Evolutionary conservation across 1,140 invertebrate genomes (phyloP).

Genomic region (Listronotus bonariensis): DNA sequence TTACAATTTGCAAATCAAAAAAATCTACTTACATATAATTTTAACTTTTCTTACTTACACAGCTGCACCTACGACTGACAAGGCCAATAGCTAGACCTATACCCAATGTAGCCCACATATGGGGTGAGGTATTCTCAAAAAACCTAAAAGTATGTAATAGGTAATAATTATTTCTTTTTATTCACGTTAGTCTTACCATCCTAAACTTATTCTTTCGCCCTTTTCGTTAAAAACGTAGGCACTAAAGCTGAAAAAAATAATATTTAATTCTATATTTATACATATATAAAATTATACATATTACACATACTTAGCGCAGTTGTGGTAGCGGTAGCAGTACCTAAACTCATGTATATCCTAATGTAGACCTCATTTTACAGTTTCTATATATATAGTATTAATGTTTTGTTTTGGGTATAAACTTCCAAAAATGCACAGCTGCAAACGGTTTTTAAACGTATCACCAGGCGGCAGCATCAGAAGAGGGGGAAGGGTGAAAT

Average conservation of each 20-base stretch:
- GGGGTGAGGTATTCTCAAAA: conserved; percentile 80
- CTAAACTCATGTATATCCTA: too few species aligned
- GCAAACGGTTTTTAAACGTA: neutral
- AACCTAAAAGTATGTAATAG: conserved; percentile 58
- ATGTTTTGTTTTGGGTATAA: too few species aligned
- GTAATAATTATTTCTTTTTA: too few species aligned
- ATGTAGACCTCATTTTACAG: too few species aligned
- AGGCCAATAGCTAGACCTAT: conserved; percentile 88
- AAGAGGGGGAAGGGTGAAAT: neutral
- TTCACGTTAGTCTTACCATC: conserved; percentile 20
- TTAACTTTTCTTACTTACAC: neutral
- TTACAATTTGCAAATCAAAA: conserved; percentile 62
- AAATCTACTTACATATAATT: conserved; percentile 58
- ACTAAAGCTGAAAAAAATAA: conserved; percentile 13
- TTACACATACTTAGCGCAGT: too few species aligned
- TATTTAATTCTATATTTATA: too few species aligned
- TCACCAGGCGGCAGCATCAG: too few species aligned
- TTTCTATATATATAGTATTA: too few species aligned
- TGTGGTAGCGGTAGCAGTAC: too few species aligned
- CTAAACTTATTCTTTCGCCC: conserved; percentile 37
- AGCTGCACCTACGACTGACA: conserved; percentile 81
- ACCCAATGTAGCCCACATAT: conserved; percentile 91
- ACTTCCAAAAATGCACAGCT: too few species aligned
- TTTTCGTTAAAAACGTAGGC: conserved; percentile 37
- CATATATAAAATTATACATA: too few species aligned